Evolutionary conservation across 2,113 vertebrate genomes (phyloP).

Genomic region (Notothenia coriiceps): DNA sequence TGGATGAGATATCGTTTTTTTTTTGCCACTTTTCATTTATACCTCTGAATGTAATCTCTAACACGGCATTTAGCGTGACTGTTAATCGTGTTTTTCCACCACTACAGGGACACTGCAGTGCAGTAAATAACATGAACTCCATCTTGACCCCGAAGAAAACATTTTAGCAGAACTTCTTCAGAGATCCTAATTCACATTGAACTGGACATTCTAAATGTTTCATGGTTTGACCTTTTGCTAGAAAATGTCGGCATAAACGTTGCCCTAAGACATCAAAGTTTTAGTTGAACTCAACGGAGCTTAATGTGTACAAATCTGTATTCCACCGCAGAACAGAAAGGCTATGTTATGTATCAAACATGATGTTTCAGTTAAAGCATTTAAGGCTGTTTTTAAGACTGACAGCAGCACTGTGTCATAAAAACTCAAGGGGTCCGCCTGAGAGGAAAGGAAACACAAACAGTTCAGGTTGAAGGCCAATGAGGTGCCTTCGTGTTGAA

Average conservation of each 20-base stretch:
- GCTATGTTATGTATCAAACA: not conserved
- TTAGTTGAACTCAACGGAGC: too few relatives aligned
- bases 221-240: too few relatives aligned
- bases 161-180: not conserved
- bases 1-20: slow-evolving; percentile 30
- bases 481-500: not conserved
- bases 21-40: slow-evolving; percentile 3
- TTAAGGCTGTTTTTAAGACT: not conserved
- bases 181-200: not conserved
- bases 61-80: not conserved
- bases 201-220: not conserved
- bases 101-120: not conserved
- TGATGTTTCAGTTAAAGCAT: not conserved
- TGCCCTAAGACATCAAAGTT: not conserved
- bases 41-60: slow-evolving; percentile 16
- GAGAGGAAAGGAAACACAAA: slow-evolving; percentile 1
- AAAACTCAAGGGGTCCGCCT: not conserved
- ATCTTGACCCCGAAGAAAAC: not conserved
- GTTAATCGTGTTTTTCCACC: slow-evolving; percentile 20
- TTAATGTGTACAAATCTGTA: too few relatives aligned
- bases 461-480: slow-evolving; percentile 1
- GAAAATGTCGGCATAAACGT: not conserved
- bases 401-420: not conserved
- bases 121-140: not conserved
- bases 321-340: not conserved